These are phyloP conservation scores for Teleiodes luculella DNA, from an alignment of 2,888 invertebrate genomes.

Conservation along the genomic window DNA sequence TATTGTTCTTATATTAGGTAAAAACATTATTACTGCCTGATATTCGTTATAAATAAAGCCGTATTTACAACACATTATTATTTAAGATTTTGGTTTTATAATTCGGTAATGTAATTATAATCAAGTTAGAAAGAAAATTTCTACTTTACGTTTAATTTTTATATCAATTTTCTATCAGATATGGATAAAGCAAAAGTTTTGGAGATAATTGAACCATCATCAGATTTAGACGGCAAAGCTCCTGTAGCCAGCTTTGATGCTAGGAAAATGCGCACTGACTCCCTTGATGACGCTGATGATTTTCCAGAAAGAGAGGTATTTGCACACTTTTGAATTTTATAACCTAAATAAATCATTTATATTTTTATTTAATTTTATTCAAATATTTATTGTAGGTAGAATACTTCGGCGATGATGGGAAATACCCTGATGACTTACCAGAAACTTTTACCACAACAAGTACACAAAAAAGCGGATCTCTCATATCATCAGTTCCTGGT, in stretches of 20 bases:
- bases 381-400: constrained; percentile 44
- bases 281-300: constrained; percentile 74
- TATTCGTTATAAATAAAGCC: too few relatives aligned
- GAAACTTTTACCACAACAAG: constrained; percentile 29
- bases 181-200: constrained; percentile 76
- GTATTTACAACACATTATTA: too few relatives aligned
- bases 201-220: constrained; percentile 73
- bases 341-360: not conserved
- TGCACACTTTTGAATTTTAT: too few relatives aligned
- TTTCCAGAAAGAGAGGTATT: constrained; percentile 76
- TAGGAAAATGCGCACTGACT: constrained; percentile 69
- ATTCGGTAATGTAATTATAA: not conserved
- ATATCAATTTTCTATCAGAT: too few relatives aligned
- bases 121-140: too few relatives aligned
- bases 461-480: not conserved
- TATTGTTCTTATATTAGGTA: too few relatives aligned
- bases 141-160: too few relatives aligned
- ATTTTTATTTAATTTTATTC: not conserved
- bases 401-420: constrained; percentile 58
- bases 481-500: not conserved
- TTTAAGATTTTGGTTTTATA: too few relatives aligned
- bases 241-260: constrained; percentile 65
- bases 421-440: constrained; percentile 39
- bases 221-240: constrained; percentile 61
- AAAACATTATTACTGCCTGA: too few relatives aligned